phyloP scores from a whole-genome alignment of 2,888 invertebrate genomes.

The Anorthoa munda region DNA sequence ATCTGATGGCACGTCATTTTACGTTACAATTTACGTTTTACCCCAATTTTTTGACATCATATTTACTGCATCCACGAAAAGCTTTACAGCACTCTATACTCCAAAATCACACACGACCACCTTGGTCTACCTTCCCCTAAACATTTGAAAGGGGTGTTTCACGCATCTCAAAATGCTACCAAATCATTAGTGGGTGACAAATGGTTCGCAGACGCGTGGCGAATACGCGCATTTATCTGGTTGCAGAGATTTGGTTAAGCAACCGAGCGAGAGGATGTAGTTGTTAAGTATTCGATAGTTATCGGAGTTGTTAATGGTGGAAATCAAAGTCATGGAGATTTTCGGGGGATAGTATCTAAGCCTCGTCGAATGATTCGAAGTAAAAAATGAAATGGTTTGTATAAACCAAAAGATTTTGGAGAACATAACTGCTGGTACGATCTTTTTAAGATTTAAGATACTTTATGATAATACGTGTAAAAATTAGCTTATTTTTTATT shows the following conservation, averaged over 20 bases:
- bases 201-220: conserved; percentile 64
- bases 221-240: conserved; percentile 62
- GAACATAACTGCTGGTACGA: too few species aligned
- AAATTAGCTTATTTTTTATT: background rate
- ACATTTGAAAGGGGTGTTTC: conserved; percentile 57
- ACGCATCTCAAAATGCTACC: conserved; percentile 52
- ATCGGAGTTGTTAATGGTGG: conserved; percentile 28
- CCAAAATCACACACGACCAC: conserved; percentile 18
- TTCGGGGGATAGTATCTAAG: background rate
- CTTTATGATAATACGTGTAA: background rate
- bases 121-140: conserved; percentile 36
- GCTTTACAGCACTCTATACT: background rate
- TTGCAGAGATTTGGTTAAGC: conserved; percentile 52
- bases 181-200: conserved; percentile 69
- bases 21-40: background rate
- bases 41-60: background rate
- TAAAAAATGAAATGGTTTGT: background rate
- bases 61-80: conserved; percentile 6
- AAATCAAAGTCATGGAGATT: background rate
- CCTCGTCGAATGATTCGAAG: background rate
- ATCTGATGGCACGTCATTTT: background rate
- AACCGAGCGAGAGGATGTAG: conserved; percentile 35
- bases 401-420: background rate
- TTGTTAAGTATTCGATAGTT: conserved; percentile 40
- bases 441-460: too few species aligned